Base-by-base conservation (phyloP, 2,888 invertebrate species). In the Brenthis ino region DNA sequence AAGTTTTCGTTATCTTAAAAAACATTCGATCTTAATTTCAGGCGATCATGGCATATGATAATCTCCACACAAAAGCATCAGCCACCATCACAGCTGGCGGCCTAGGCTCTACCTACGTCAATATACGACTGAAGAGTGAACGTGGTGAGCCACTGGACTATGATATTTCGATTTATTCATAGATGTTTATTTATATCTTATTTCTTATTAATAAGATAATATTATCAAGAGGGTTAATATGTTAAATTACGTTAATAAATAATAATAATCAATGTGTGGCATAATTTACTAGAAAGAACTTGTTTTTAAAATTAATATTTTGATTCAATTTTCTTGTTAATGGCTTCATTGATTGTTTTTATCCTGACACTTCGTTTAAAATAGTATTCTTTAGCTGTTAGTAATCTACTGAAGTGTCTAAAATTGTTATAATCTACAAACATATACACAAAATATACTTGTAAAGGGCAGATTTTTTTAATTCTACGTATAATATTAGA, bases 11-110 rank as follows among this genome's bases (percentile, higher is more conserved):
- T 55, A 48, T n/a, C 28, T 28, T 50, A 16, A 55, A 48, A 28
- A 11, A 2, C 2, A 2, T 43, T 47, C 12, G 5, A 51, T 71
- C 66, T 28, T 50, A 63, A 53, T 83, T 83, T 13, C 82, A 86
- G 83, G 77, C 79, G 53, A 81, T 85, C 37, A 65, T 79, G 55
- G 80, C 73, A 1, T 80, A 79, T 16, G 84, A 85, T 72, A 80
- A 82, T 65, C 70, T 81, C 20, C 76, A 81, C n/a, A 79, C 82
- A 0, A 76, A 77, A 33, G 80, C 82, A 3, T 71, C 77, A 0
- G 83, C 81, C 1, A 74, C 66, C 13, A 72, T 86, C n/a, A 81
- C 81, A 0, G 82, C 83, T 0, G 86, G 85, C 0, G 85, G 85
- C 0, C 68, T 85, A 8, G 82, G 82, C 11, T 76, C 76, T 67